These are phyloP conservation scores for Heliangelus exortis DNA, from an alignment of 2,797 vertebrate genomes.

Conservation along the genomic window DNA sequence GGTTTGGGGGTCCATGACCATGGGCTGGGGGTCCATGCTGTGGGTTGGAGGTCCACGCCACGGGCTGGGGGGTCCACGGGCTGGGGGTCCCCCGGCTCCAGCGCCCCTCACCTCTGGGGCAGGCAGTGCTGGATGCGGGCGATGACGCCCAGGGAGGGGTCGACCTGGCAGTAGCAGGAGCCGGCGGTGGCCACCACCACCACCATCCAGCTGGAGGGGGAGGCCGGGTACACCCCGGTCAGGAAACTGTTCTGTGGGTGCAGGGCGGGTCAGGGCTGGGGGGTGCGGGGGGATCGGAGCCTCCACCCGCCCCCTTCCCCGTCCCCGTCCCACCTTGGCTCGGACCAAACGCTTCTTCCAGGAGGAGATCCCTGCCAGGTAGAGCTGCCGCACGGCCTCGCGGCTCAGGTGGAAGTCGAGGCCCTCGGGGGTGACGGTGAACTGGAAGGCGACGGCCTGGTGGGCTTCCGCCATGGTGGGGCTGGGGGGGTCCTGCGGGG, in stretches of 20 bases:
- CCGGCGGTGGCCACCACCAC: conserved; percentile 88
- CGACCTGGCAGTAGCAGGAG: conserved; percentile 85
- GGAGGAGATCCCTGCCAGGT: conserved; percentile 85
- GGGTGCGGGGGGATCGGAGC: fast-evolving
- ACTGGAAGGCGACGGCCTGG: conserved; percentile 96
- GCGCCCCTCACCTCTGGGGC: conserved; percentile 80
- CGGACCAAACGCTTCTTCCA: conserved; percentile 90
- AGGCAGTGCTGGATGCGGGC: conserved; percentile 82
- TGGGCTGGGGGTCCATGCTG: background rate
- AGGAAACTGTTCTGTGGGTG: conserved; percentile 88
- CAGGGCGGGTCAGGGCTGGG: background rate
- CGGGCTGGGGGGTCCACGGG: too few relatives aligned
- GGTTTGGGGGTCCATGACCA: too few relatives aligned
- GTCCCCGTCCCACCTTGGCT: background rate
- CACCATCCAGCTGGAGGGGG: conserved; percentile 92
- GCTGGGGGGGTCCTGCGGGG: background rate
- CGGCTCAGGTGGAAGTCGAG: conserved; percentile 88
- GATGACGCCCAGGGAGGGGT: conserved; percentile 89
- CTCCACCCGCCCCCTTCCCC: fast-evolving
- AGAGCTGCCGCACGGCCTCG: conserved; percentile 90
- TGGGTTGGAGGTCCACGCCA: too few relatives aligned
- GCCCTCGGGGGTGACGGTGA: conserved; percentile 92
- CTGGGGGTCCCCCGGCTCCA: too few relatives aligned
- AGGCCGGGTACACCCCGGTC: conserved; percentile 92
- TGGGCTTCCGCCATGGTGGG: conserved; percentile 93